phyloP scores from a whole-genome alignment of 2,797 vertebrate genomes.

The Gobionotothen gibberifrons region DNA sequence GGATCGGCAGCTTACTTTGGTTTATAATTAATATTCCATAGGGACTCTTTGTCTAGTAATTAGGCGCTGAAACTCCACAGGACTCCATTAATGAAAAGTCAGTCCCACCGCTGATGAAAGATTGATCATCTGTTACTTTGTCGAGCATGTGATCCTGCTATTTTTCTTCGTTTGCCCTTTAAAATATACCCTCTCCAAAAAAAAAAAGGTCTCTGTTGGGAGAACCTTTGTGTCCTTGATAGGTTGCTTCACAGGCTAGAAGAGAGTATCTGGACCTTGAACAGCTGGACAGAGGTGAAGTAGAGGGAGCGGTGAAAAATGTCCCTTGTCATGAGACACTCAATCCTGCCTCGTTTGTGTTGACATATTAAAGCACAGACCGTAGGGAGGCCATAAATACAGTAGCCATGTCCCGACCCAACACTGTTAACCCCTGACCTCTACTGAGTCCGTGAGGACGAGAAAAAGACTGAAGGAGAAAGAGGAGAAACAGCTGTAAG shows the following conservation, averaged over 20 bases:
- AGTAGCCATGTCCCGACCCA: constrained; percentile 64
- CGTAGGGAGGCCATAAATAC: constrained; percentile 71
- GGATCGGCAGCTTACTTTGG: constrained; percentile 38
- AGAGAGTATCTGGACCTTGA: constrained; percentile 69
- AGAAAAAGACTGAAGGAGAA: constrained; percentile 1
- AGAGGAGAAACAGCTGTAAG: neutral
- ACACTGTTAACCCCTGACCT: constrained; percentile 65
- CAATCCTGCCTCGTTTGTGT: constrained; percentile 79
- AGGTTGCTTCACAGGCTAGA: constrained; percentile 51
- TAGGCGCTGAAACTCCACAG: constrained; percentile 67
- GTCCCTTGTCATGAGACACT: constrained; percentile 76
- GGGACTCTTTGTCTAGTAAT: constrained; percentile 66
- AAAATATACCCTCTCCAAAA: constrained; percentile 42
- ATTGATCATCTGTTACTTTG: constrained; percentile 69
- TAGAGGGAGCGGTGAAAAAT: constrained; percentile 77
- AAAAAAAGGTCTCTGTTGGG: constrained; percentile 27
- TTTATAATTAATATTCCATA: constrained; percentile 73
- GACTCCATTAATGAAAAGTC: constrained; percentile 76
- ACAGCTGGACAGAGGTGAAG: constrained; percentile 42
- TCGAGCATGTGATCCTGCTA: constrained; percentile 34
- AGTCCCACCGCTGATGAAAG: constrained; percentile 64
- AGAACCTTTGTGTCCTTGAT: constrained; percentile 60
- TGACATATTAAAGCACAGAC: constrained; percentile 73
- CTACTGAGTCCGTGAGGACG: neutral
- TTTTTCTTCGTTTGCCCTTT: constrained; percentile 62